Evolutionary conservation across 2,113 vertebrate genomes (phyloP).

Genomic region (Laticauda colubrina): DNA sequence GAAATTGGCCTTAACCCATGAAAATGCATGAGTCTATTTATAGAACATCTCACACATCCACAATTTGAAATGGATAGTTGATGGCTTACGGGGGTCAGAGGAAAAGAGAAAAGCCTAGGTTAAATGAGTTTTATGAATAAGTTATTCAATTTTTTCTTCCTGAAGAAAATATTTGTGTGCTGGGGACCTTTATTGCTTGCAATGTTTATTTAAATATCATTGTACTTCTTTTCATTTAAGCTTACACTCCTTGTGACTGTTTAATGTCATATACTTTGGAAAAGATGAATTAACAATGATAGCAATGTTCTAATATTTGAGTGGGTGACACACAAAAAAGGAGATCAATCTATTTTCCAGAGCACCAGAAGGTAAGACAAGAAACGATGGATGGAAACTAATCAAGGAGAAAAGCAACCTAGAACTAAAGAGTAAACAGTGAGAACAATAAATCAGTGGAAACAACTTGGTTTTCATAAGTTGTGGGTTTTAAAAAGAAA

Average conservation of each 20-base stretch:
- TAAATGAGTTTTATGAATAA: slow-evolving; percentile 3
- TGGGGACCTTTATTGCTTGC: slow-evolving; percentile 11
- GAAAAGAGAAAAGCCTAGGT: slow-evolving; percentile 25
- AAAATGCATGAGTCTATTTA: slow-evolving; percentile 32
- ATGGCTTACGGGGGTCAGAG: background rate
- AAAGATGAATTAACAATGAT: background rate
- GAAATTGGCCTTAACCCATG: slow-evolving; percentile 23
- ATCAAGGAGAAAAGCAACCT: background rate
- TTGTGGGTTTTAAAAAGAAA: background rate
- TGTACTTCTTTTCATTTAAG: slow-evolving; percentile 1
- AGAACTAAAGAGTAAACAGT: background rate
- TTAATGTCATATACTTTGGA: slow-evolving; percentile 4
- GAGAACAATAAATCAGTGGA: background rate
- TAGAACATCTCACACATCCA: slow-evolving; percentile 11
- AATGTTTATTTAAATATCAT: slow-evolving; percentile 8
- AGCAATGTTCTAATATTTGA: background rate
- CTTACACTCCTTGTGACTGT: background rate
- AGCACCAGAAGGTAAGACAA: background rate
- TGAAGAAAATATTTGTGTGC: background rate
- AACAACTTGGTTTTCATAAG: background rate
- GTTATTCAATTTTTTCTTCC: slow-evolving; percentile 30
- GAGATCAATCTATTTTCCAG: background rate
- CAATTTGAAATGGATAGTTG: slow-evolving; percentile 22
- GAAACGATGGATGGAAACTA: background rate
- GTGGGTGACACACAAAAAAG: background rate